Base-by-base conservation (phyloP, 2,888 invertebrate genomes). In the Julus scanicus region DNA sequence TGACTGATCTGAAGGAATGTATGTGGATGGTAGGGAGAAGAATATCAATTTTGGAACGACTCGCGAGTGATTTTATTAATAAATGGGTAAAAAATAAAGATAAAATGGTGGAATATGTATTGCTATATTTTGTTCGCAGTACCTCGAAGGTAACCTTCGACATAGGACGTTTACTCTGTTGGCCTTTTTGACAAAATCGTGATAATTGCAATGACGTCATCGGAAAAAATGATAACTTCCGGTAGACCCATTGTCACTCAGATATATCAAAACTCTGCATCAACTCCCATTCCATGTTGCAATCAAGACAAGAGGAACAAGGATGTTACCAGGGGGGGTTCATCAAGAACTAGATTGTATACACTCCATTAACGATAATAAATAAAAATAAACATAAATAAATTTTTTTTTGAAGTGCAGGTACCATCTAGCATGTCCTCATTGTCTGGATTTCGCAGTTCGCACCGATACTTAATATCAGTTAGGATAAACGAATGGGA, bases 201-300 rank as follows among this genome's bases (percentile, higher is more conserved):
- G 71, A 29, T 29, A 71, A 29, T 9, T 71, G 29, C 71, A 29
- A 71, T 71, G 29, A 71, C 8, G 71, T 71, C 71, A 71, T 29
- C 71, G 9, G 71, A n/a, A 71, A 63, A 9, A 71, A 71, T 71
- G 71, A 71, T 71, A 71, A 71, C 71, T 71, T 71, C 71, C 71
- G 71, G 71, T 29, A 8, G 29, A 71, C 71, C 29, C 71, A 71
- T 71, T 29, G n/a, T 13, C 71, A 29, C 29, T 71, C 71, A 13
- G 71, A 29, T 71, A 71, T 71, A 29, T 71, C 29, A 29, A 71
- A 29, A 29, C 29, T 20, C 63, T 3, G 29, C 6, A 29, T n/a
- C 11, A 29, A 29, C 9, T 71, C 29, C 11, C 71, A 29, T 71
- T 29, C 53, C 15, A 29, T 71, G 9, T 71, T 71, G 71, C 71